phyloP scores from a whole-genome alignment of 2,888 invertebrate genomes.

The Miltochrista miniata region DNA sequence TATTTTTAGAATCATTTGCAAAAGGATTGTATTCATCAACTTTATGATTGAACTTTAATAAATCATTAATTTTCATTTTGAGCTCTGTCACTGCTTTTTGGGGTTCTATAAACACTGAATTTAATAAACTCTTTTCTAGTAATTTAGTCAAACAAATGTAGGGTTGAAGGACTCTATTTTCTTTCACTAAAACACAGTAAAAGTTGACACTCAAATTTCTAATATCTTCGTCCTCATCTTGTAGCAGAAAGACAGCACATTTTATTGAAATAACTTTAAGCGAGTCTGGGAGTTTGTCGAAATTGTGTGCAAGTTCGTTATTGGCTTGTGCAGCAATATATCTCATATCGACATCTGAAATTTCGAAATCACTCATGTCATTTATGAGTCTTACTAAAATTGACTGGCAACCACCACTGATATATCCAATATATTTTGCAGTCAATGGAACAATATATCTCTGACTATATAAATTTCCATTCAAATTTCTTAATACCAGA shows the following conservation, averaged over 20 bases:
- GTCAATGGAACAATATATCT: constrained; percentile 65
- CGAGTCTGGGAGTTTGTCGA: constrained; percentile 46
- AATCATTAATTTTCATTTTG: constrained; percentile 42
- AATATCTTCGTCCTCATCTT: constrained; percentile 82
- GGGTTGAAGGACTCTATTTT: constrained; percentile 46
- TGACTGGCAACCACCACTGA: constrained; percentile 30
- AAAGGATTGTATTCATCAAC: constrained; percentile 77
- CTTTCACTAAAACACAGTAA: constrained; percentile 48
- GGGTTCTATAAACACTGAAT: constrained; percentile 38
- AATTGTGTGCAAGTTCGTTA: constrained; percentile 60
- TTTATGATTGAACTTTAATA: constrained; percentile 38
- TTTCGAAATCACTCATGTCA: constrained; percentile 56
- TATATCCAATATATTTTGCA: constrained; percentile 43
- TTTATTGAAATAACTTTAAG: constrained; percentile 61
- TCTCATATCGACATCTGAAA: constrained; percentile 66
- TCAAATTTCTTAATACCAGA: constrained; percentile 35
- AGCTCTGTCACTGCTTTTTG: constrained; percentile 40
- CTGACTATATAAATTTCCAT: constrained; percentile 45
- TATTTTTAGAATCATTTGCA: constrained; percentile 74
- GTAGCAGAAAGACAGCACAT: constrained; percentile 71
- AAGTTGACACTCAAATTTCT: constrained; percentile 65
- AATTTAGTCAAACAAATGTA: constrained; percentile 60
- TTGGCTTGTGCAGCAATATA: constrained; percentile 63
- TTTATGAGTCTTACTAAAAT: constrained; percentile 49
- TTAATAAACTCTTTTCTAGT: constrained; percentile 52